phyloP scores from a whole-genome alignment of 2,797 vertebrate species.

The Falco biarmicus region DNA sequence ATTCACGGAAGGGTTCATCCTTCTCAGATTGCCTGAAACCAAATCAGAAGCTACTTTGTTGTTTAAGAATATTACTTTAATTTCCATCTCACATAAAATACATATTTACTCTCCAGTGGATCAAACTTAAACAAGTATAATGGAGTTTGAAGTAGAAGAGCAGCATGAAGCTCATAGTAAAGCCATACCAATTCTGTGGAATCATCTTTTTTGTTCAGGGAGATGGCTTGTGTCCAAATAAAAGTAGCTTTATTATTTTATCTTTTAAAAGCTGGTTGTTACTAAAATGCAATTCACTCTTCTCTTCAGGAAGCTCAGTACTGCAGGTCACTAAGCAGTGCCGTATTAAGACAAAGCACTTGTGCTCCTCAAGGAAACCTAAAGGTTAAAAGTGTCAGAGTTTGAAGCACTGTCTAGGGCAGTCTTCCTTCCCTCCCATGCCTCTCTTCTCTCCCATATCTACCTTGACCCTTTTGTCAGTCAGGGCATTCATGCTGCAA shows the following conservation, averaged over 20 bases:
- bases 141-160: not conserved
- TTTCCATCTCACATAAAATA: not conserved
- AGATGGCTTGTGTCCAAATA: not conserved
- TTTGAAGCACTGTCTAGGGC: not conserved
- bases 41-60: not conserved
- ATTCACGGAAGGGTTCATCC: not conserved
- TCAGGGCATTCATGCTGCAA: not conserved
- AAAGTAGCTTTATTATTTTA: not conserved
- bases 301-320: not conserved
- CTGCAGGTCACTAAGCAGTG: not conserved
- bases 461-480: not conserved
- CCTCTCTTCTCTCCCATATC: not conserved
- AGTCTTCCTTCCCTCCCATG: not conserved
- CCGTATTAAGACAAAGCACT: not conserved
- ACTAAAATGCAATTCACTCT: not conserved
- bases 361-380: not conserved
- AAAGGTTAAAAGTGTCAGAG: not conserved
- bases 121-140: not conserved
- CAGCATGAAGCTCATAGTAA: not conserved
- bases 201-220: not conserved
- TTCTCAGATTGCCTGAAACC: not conserved
- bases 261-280: not conserved
- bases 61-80: not conserved
- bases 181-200: not conserved
- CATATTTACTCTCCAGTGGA: not conserved